Base-by-base conservation (phyloP, 2,113 vertebrate species). In the Tichodroma muraria region DNA sequence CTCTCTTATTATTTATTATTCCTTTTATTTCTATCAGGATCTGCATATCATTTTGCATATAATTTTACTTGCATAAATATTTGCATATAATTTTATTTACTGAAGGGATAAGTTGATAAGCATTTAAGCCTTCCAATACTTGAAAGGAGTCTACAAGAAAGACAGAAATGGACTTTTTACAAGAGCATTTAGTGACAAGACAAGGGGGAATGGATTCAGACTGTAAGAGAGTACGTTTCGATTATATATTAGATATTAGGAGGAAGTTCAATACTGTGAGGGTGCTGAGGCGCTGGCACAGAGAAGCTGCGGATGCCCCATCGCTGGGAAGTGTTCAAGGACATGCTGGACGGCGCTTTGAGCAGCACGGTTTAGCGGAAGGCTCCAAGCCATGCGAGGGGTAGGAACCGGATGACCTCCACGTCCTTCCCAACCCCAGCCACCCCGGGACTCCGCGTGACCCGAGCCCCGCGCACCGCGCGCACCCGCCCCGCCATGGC, bases 381-480 rank as follows among this genome's bases (percentile, higher is more conserved):
- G 24, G 20, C 18, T 27, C 40, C 28, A 30, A 13, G 23, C n/a
- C 40, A 6, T 3, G 19, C 38, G 30, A 30, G 5, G 8, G 11
- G 1, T 4, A 24, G 19, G 19, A 15, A 8, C 13, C 2, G 15
- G 15, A 30, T 6, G n/a, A 30, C 20, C 23, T 30, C 9, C 17
- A 8, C 2, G 0, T 5, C 19, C 6, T 2, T 5, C 38, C 19
- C 38, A 44, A 3, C 7, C 5, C 11, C 15, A 25, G 13, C 37
- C 33, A 13, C 7, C 2, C 38, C 0, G 4, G 2, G 4, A 37
- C 22, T 3, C 40, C 7, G 3, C 8, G 0, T 3, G 16, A 20
- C 13, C 4, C 20, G 3, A 4, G 8, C 3, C 37, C 1, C 10
- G 3, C 10, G 15, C 56, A 13, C 37, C 6, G 6, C 35, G 9